Percentiles rank a stretch among this genome's conserved stretches.
These are phyloP conservation scores for Acanthacorydalis orientalis DNA, from an alignment of 2,888 invertebrate species.

Conservation along the genomic window DNA sequence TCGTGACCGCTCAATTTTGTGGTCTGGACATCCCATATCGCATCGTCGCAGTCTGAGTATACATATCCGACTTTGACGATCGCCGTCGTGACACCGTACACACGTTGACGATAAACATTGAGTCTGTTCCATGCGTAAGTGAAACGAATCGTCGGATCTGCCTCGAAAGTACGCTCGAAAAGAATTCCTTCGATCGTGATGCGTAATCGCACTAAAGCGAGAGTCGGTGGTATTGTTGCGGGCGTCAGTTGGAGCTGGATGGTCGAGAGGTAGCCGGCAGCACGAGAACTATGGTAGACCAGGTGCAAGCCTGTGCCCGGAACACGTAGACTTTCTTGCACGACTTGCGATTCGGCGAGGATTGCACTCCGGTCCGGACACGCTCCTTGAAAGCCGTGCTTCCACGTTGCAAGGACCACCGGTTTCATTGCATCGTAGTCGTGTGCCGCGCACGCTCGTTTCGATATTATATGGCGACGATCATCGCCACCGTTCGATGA, in stretches of 20 bases:
- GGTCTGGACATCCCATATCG: constrained; percentile 93
- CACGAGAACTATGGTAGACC: constrained; percentile 90
- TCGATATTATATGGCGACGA: constrained; percentile 42
- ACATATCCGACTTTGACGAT: constrained; percentile 93
- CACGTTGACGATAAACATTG: constrained; percentile 90
- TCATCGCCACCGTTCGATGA: constrained; percentile 41
- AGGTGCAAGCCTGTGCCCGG: constrained; percentile 91
- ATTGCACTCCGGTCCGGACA: constrained; percentile 85
- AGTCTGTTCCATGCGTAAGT: constrained; percentile 95
- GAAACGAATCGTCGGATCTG: constrained; percentile 90
- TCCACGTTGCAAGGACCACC: constrained; percentile 85
- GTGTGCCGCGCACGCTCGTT: constrained; percentile 71
- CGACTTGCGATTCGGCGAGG: constrained; percentile 79
- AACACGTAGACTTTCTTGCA: constrained; percentile 87
- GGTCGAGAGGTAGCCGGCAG: constrained; percentile 83
- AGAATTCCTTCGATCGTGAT: constrained; percentile 91
- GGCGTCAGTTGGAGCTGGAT: constrained; percentile 84
- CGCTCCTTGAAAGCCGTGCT: constrained; percentile 88
- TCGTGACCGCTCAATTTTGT: constrained; percentile 91
- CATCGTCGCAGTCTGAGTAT: constrained; percentile 78
- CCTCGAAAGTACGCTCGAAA: constrained; percentile 86
- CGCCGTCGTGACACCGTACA: constrained; percentile 91
- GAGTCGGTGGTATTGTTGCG: constrained; percentile 58
- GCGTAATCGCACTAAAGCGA: constrained; percentile 77
- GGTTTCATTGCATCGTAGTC: constrained; percentile 89